phyloP scores from a whole-genome alignment of 2,797 vertebrate species.

The Cyprinodon diabolis region DNA sequence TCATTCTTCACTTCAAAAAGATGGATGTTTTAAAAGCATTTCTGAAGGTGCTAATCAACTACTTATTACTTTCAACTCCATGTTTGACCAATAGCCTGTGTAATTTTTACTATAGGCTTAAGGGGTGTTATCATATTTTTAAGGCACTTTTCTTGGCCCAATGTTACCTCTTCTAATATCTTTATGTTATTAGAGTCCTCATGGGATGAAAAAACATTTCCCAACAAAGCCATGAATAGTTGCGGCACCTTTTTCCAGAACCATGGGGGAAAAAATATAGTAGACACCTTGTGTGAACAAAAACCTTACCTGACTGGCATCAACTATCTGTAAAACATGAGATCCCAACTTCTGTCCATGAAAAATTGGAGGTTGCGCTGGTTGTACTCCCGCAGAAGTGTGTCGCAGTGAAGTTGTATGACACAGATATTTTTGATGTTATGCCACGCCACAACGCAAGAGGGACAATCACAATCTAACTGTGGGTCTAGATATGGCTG shows the following conservation, averaged over 20 bases:
- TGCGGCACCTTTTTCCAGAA: neutral
- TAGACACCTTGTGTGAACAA: no score
- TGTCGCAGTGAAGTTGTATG: no score
- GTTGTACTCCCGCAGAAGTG: no score
- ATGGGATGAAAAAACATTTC: neutral
- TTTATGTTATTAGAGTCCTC: neutral
- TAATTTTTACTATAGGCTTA: conserved; percentile 37
- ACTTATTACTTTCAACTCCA: conserved; percentile 64
- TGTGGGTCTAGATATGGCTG: no score
- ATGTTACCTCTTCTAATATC: neutral
- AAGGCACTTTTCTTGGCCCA: conserved; percentile 35
- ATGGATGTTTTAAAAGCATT: conserved; percentile 65
- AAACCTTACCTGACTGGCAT: no score
- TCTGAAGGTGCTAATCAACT: conserved; percentile 64
- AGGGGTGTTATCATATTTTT: conserved; percentile 33
- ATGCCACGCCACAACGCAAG: no score
- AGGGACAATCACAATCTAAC: no score
- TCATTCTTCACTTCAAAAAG: conserved; percentile 65
- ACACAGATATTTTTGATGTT: no score
- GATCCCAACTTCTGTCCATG: no score
- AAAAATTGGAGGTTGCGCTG: no score
- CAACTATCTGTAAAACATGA: no score
- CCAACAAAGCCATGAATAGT: neutral
- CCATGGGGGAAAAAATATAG: neutral
- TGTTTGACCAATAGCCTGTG: conserved; percentile 32